Conservation (phyloP, 92 coral and sea anemone genomes). For the Bergia sp. region DNA sequence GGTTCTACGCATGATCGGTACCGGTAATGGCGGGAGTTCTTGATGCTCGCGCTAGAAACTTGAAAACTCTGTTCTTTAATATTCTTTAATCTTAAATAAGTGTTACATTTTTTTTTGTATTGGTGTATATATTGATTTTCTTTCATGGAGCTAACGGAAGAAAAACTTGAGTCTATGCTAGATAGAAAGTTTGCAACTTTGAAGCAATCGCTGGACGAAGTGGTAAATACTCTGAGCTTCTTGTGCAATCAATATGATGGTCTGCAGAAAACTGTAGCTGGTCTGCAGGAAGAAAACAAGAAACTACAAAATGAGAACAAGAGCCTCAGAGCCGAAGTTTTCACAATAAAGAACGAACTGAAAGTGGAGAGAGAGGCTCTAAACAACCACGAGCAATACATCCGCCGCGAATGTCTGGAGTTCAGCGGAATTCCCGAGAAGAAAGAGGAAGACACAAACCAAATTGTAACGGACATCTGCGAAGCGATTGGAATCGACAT, state of each 20-base stretch:
- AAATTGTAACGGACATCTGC: slow-evolving; percentile 35
- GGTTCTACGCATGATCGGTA: no score
- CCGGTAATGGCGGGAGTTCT: slow-evolving; percentile 15
- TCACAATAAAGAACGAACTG: slow-evolving; percentile 20
- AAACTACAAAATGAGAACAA: slow-evolving; percentile 23
- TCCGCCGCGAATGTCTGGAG: slow-evolving; percentile 48
- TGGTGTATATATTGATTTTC: slow-evolving; percentile 16
- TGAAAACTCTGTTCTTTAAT: slow-evolving; percentile 15
- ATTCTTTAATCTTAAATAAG: slow-evolving; percentile 14
- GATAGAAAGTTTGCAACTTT: slow-evolving; percentile 15
- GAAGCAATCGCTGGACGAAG: slow-evolving; percentile 24
- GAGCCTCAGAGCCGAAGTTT: slow-evolving; percentile 33
- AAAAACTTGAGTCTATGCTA: slow-evolving; percentile 8
- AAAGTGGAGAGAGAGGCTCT: slow-evolving; percentile 38
- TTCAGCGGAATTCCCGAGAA: slow-evolving; percentile 41
- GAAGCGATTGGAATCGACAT: slow-evolving; percentile 34
- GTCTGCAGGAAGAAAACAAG: slow-evolving; percentile 16
- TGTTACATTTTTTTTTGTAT: slow-evolving; percentile 15
- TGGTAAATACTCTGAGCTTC: slow-evolving; percentile 18
- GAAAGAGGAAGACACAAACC: slow-evolving; percentile 33
- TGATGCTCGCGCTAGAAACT: slow-evolving; percentile 17
- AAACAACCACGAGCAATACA: slow-evolving; percentile 47
- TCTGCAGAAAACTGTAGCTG: slow-evolving; percentile 1
- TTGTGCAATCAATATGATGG: slow-evolving; percentile 25
- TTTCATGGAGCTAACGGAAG: slow-evolving; percentile 22